A percentile compares a stretch with the other conserved stretches of the same genome.
Evolutionary conservation across 2,888 invertebrate species (phyloP).

Genomic region (Euplagia quadripunctaria): DNA sequence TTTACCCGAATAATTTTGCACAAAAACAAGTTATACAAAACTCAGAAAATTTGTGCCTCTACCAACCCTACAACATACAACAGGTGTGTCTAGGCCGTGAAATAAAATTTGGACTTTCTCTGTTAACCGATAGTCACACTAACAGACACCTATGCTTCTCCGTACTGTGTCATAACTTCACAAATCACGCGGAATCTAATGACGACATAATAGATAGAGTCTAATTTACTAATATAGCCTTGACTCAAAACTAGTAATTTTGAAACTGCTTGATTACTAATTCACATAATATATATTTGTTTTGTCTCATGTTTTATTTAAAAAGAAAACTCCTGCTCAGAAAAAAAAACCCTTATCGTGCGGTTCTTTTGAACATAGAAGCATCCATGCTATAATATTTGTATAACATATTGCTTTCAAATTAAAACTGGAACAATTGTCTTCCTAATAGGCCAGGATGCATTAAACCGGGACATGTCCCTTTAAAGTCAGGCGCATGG

Average conservation of each 20-base stretch:
- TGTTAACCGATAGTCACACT: neutral
- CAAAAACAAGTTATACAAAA: too few species aligned
- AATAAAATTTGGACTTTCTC: neutral
- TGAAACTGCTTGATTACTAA: neutral
- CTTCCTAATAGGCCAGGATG: neutral
- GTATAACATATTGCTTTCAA: neutral
- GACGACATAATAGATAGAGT: conserved; percentile 12
- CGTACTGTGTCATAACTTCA: conserved; percentile 2
- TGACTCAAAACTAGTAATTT: conserved; percentile 12
- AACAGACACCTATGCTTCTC: neutral
- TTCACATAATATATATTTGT: neutral
- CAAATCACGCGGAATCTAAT: conserved; percentile 22
- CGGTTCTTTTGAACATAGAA: neutral
- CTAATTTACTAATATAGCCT: conserved; percentile 14
- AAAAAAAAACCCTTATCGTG: too few species aligned
- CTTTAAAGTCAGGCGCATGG: neutral
- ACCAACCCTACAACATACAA: neutral
- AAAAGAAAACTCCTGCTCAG: neutral
- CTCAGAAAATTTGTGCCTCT: too few species aligned
- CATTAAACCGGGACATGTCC: neutral
- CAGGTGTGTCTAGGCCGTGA: neutral
- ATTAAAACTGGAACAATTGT: neutral
- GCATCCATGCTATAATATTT: neutral
- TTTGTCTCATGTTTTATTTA: neutral
- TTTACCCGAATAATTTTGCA: too few species aligned